Evolutionary conservation across 2,113 vertebrate species (phyloP), one percentile per base, ranked within the genome.

Genomic region (Caloenas nicobarica): DNA sequence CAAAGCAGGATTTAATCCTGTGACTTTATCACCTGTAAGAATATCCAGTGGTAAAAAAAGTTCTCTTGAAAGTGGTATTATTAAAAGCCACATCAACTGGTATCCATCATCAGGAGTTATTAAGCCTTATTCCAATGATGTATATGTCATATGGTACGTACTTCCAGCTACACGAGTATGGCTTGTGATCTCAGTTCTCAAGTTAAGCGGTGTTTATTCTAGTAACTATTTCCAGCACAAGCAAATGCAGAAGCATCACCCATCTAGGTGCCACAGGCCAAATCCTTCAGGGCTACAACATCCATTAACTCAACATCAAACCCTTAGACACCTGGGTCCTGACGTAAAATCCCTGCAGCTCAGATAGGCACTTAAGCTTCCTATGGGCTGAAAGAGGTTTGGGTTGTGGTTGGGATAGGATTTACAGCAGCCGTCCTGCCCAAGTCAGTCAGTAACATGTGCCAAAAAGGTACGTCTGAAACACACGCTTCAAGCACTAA

Each of bases 61-160:
- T 48, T 60, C 23, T 58, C 44, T 54, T 64, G 38, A n/a, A 79
- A 77, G 42, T 4, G 15, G 31, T 64, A 13, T 57, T 73, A 48
- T 73, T 72, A 78, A 78, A 85, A 88, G 80, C 12, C 1, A 1
- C 48, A 48, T 58, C 51, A 78, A 11, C n/a, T 51, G n/a, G 14
- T 57, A 38, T 53, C 26, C 16, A 22, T 31, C 57, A 28, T 31
- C 9, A n/a, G 34, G 38, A 70, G 25, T 70, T 77, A 64, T 15
- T 50, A 62, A 69, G 11, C 34, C 36, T 60, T 58, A 56, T 51
- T 85, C 66, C 62, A 74, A 34, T 17, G n/a, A 19, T 1, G 1
- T 48, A 53, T 11, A 46, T 62, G 73, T 8, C 1, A 0, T 28
- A 77, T 3, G 14, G 42, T 54, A 36, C 1, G 1, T 53, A 36